Evolutionary conservation across 2,797 vertebrate species (phyloP), one percentile per base, ranked within the genome.

Genomic region (Pangasius larnaudii): DNA sequence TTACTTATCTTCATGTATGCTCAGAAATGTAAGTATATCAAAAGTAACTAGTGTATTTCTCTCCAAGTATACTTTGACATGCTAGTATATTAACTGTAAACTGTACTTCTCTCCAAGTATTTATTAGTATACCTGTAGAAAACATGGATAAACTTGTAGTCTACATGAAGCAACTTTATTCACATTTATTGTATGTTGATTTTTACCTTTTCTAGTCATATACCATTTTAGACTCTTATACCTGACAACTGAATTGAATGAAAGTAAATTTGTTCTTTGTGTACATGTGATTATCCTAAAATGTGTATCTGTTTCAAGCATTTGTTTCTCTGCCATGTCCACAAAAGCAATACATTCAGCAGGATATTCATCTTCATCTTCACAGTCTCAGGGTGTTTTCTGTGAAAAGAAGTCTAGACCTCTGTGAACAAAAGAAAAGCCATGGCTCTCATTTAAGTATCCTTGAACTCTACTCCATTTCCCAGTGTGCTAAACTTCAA

Each of bases 401-500:
- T 65, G 11, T 65, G 59, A 65, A 65, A 49, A 78, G 30, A 69
- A 59, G 33, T 16, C 36, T 46, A 69, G 36, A 78, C n/a, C 19
- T 65, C 81, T 49, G 49, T 18, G 71, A 88, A 82, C 46, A 84
- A 67, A 72, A 58, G 42, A 11, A 84, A 83, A 36, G 65, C 77
- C 7, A 7, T 19, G 74, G 72, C 49, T 42, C 85, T 85, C 39
- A 71, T 46, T 61, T 30, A 39, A 59, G 74, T 46, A 75, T 67
- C 78, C 85, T 86, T 86, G 63, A 86, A 85, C 69, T 72, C 79
- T 10, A 36, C 79, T 49, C 30, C 77, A 83, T 65, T 77, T 88
- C 84, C 87, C 51, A 46, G 63, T 79, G 81, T 53, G 59, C 58
- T 61, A 85, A 84, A 83, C 84, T 87, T 86, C 82, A 88, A 84